These are phyloP conservation scores for Sebastes taczanowskii DNA, from an alignment of 2,797 vertebrate genomes.

Conservation along the genomic window DNA sequence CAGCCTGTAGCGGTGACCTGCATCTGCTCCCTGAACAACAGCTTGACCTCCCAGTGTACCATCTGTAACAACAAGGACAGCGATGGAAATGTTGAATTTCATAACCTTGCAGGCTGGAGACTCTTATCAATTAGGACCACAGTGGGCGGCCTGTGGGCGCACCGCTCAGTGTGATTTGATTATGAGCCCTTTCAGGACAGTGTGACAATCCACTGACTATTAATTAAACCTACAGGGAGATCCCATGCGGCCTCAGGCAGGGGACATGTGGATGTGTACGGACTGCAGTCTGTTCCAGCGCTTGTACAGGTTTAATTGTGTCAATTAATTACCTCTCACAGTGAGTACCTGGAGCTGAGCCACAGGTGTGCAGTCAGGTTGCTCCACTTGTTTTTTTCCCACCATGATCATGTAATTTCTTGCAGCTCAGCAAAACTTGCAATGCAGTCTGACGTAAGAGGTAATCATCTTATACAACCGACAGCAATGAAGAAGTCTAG, in stretches of 20 bases:
- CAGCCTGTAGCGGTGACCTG: not conserved
- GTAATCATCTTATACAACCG: not conserved
- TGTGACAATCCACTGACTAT: conserved; percentile 33
- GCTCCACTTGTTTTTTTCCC: conserved; percentile 32
- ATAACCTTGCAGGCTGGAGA: conserved; percentile 33
- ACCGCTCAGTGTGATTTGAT: conserved; percentile 49
- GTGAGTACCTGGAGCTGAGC: conserved; percentile 41
- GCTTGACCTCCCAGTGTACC: conserved; percentile 11
- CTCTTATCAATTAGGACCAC: conserved; percentile 47
- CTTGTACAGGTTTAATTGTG: conserved; percentile 55
- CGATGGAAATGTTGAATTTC: conserved; percentile 29
- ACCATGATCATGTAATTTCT: conserved; percentile 31
- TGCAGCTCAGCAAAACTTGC: conserved; percentile 12
- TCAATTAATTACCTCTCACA: conserved; percentile 63
- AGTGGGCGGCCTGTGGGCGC: conserved; percentile 38
- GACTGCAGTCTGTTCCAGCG: conserved; percentile 30
- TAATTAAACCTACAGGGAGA: conserved; percentile 69
- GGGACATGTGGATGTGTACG: conserved; percentile 11
- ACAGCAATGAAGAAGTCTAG: not conserved
- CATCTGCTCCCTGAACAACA: conserved; percentile 8
- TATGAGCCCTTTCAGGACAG: conserved; percentile 44
- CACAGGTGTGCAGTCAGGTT: conserved; percentile 19
- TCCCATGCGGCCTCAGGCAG: conserved; percentile 38
- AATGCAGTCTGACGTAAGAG: not conserved
- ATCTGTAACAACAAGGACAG: not conserved